These are phyloP conservation scores for Drosophila suboccidentalis DNA, from an alignment of 2,888 invertebrate species.

Conservation along the genomic window DNA sequence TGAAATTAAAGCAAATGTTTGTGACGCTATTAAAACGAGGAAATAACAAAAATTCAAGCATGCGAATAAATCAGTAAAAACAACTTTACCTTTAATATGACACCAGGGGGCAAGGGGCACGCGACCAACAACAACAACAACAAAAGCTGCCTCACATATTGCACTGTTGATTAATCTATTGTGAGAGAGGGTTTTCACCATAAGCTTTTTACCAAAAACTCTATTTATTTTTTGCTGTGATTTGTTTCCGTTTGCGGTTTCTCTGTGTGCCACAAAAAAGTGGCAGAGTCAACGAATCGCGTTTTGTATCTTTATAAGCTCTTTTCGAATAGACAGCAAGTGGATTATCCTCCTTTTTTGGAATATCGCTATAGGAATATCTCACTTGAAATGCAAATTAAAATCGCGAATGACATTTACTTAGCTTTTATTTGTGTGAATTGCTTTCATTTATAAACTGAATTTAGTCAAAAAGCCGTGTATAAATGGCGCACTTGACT, in stretches of 20 bases:
- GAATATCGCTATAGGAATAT: neutral
- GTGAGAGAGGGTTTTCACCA: constrained; percentile 4
- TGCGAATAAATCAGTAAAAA: constrained; percentile 45
- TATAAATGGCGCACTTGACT: constrained; percentile 20
- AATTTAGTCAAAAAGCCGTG: neutral
- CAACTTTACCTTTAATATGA: constrained; percentile 29
- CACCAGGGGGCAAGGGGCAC: constrained; percentile 9
- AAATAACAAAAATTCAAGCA: constrained; percentile 68
- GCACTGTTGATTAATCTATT: constrained; percentile 36
- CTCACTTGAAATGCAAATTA: neutral
- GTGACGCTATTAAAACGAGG: constrained; percentile 59
- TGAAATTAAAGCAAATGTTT: constrained; percentile 62
- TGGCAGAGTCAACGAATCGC: constrained; percentile 6
- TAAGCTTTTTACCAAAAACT: neutral
- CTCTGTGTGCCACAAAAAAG: constrained; percentile 10
- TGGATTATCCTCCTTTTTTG: neutral
- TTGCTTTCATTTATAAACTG: neutral
- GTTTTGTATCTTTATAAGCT: neutral
- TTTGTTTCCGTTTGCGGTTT: constrained; percentile 15
- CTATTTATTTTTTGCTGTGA: constrained; percentile 6
- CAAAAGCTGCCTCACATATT: neutral
- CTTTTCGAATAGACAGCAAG: neutral
- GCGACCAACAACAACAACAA: neutral
- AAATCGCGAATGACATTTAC: neutral
- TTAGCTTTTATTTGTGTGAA: neutral